phyloP scores from a whole-genome alignment of 1,140 invertebrate genomes.

The Aphis craccivora region DNA sequence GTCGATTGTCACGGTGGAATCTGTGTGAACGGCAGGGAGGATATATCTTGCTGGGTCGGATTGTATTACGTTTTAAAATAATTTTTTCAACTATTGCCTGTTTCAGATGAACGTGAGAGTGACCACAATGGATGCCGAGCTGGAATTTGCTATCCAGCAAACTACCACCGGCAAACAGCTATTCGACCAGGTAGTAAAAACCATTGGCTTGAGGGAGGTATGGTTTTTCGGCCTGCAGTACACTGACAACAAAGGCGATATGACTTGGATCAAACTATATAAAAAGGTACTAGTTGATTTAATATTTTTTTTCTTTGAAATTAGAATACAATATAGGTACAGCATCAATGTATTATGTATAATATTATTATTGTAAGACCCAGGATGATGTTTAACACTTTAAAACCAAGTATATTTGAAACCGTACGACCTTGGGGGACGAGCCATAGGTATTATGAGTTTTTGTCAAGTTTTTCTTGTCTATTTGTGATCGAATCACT shows the following conservation, averaged over 20 bases:
- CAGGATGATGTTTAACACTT: no score
- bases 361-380: neutral
- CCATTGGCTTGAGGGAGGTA: constrained; percentile 97
- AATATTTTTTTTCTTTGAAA: neutral
- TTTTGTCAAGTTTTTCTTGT: constrained; percentile 26
- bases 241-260: constrained; percentile 95
- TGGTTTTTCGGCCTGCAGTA: constrained; percentile 99
- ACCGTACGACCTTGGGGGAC: constrained; percentile 16
- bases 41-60: neutral
- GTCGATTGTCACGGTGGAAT: neutral
- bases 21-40: neutral
- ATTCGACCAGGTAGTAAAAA: constrained; percentile 99
- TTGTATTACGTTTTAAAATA: neutral
- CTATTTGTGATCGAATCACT: neutral
- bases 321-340: neutral
- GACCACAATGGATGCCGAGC: constrained; percentile 99
- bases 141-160: constrained; percentile 99
- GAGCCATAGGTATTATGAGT: neutral
- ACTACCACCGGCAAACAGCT: constrained; percentile 99
- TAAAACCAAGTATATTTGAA: neutral
- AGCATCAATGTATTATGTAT: neutral
- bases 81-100: constrained; percentile 59
- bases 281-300: constrained; percentile 84
- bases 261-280: constrained; percentile 99
- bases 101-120: constrained; percentile 96